These are phyloP conservation scores for Leptinotarsa rubiginosa DNA, from an alignment of 2,888 invertebrate genomes.

Conservation along the genomic window DNA sequence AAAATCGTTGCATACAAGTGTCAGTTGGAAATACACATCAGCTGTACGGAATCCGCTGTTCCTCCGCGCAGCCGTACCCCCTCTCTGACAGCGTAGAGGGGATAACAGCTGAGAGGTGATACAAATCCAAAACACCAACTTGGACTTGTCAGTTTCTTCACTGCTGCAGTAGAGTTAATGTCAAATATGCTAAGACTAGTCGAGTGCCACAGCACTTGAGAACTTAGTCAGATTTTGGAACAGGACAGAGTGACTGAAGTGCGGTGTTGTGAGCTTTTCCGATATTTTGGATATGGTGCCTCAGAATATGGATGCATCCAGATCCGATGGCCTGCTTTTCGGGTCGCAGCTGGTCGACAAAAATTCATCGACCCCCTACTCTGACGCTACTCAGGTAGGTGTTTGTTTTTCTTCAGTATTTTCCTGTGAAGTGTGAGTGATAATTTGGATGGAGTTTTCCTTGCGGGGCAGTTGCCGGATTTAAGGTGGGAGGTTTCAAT, in stretches of 20 bases:
- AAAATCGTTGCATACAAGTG: constrained; percentile 45
- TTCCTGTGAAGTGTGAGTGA: constrained; percentile 15
- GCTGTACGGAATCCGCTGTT: constrained; percentile 51
- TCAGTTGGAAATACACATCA: constrained; percentile 55
- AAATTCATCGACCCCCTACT: constrained; percentile 94
- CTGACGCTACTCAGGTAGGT: constrained; percentile 97
- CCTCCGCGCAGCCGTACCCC: constrained; percentile 59
- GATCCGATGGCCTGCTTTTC: constrained; percentile 73
- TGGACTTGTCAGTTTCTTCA: constrained; percentile 72
- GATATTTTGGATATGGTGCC: constrained; percentile 74
- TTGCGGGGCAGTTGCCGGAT: neutral
- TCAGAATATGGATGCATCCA: constrained; percentile 69
- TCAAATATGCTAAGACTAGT: constrained; percentile 61
- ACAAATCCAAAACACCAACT: constrained; percentile 66
- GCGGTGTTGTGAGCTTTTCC: constrained; percentile 37
- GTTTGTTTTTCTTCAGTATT: constrained; percentile 1
- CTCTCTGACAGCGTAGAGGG: constrained; percentile 53
- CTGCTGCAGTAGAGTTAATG: constrained; percentile 65
- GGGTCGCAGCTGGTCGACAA: constrained; percentile 92
- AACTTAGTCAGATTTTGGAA: constrained; percentile 58
- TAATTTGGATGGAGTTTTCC: constrained; percentile 37
- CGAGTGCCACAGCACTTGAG: constrained; percentile 61
- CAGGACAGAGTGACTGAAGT: constrained; percentile 43
- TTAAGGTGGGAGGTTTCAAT: neutral
- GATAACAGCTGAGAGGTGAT: constrained; percentile 66